Base-by-base conservation (phyloP, 2,888 invertebrate species). In the Epirrita christyi region DNA sequence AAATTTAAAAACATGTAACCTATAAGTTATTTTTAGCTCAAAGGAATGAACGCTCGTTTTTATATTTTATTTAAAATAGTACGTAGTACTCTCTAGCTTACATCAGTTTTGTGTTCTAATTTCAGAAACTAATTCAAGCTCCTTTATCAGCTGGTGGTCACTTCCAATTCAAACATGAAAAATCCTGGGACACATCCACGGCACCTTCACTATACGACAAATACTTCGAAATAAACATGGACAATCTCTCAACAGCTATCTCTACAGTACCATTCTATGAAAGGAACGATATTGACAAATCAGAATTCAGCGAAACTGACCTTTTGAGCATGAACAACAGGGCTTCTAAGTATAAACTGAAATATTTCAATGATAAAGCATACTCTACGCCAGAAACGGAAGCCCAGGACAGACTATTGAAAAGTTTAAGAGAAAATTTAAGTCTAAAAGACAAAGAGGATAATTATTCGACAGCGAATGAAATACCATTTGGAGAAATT, bases 161-260 rank as follows among this genome's bases (percentile, higher is more conserved):
- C 72, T 92, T 92, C 64, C 92, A 92, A 73, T 92, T 92, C 59
- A 92, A 92, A 72, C 92, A 92, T 67, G 92, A 92, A 69, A 92
- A 91, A 61, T 85, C 89, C 0, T 92, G 92, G 92, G 87, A 88
- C 46, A 67, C 77, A 15, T 76, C 72, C 28, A 79, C 81, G 21
- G 83, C 78, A 0, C 85, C 89, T 0, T 83, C 90, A 0, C 63
- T 81, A 27, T 92, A 89, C 63, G 88, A 91, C 57, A 90, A 90
- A 75, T 90, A 88, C 67, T 92, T 92, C 66, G 83, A 88, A 14
- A 84, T 92, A 3, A 78, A 91, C 59, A 85, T 85, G 80, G 83
- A 86, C 42, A 81, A 77, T 14, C 76, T 92, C 0, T 76, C 80
- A n/a, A 58, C 75, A 21, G 88, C 87, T 13, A 64, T 92, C 0